Evolutionary conservation across 2,888 invertebrate species (phyloP), one percentile per base, ranked within the genome.

Genomic region (Amiota minor): DNA sequence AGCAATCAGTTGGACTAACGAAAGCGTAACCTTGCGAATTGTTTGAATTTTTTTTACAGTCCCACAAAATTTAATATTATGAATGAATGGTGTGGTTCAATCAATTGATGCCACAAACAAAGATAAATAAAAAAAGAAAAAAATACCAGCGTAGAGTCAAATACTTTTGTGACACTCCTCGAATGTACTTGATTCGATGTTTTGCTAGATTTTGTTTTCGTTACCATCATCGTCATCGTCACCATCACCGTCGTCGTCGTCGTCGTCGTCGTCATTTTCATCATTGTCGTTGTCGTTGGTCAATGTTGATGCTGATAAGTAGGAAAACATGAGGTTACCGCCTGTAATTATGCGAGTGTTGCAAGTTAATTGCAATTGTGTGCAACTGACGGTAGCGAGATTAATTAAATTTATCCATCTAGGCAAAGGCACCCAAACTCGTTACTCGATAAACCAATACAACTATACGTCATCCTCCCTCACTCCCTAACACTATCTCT

Each of bases 291-390:
- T 65, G 73, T 14, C 50, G 56, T 74, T 72, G 83, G 80, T 80
- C 80, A 82, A 81, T 84, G 79, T 81, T 84, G 83, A 82, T 82
- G 85, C 81, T 87, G 87, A 85, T 85, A 83, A 82, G 85, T 86
- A 86, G 88, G 85, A 86, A 84, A 87, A 86, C 88, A 86, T 87
- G 86, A 86, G 86, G 88, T 87, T 82, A 81, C 79, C 82, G 82
- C 79, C 81, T 83, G 86, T 86, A 86, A 87, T 84, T 87, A 85
- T 87, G 85, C 82, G 84, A 87, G 83, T 81, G 87, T 87, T 87
- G 88, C 87, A 86, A 88, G 86, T 87, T 88, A 88, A 87, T 88
- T 87, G 86, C 86, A 84, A 86, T 85, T 87, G 86, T 84, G 84
- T 88, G 88, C 85, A 85, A 87, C 85, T 87, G 88, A 87, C 81